phyloP scores from a whole-genome alignment of 2,797 vertebrate species.

The Peromyscus attwateri region DNA sequence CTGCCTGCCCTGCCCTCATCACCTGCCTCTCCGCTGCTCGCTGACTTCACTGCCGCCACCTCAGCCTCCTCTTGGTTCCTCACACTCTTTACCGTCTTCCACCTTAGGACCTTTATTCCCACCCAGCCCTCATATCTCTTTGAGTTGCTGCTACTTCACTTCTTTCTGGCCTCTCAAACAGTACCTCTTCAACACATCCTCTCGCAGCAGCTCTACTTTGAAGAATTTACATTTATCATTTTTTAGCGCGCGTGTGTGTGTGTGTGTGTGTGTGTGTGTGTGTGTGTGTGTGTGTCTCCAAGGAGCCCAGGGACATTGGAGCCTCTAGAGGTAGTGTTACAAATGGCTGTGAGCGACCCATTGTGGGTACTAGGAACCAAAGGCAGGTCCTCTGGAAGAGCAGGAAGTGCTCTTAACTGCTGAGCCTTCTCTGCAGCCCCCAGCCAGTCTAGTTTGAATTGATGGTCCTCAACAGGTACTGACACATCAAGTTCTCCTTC shows the following conservation, averaged over 20 bases:
- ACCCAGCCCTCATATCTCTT: fast-evolving
- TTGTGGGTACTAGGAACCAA: not conserved
- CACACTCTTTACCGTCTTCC: no score
- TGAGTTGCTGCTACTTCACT: no score
- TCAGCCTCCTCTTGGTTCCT: not conserved
- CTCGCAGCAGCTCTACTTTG: not conserved
- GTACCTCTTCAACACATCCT: not conserved
- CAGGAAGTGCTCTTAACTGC: not conserved
- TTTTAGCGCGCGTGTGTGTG: not conserved
- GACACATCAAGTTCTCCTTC: not conserved
- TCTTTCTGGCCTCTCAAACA: not conserved
- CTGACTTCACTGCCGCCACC: fast-evolving
- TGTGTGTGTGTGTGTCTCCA: not conserved
- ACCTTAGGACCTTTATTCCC: not conserved
- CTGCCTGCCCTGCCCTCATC: not conserved
- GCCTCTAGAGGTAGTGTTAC: not conserved
- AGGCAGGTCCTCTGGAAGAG: not conserved
- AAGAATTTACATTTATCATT: not conserved
- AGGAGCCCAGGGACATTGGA: not conserved
- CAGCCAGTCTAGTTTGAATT: not conserved
- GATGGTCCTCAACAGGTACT: fast-evolving
- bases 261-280: not conserved
- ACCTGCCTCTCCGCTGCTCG: not conserved
- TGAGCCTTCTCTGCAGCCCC: not conserved
- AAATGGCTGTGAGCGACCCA: not conserved